A percentile compares a stretch with the other conserved stretches of the same genome.
Evolutionary conservation across 2,797 vertebrate species (phyloP).

Genomic region (Chanos chanos): DNA sequence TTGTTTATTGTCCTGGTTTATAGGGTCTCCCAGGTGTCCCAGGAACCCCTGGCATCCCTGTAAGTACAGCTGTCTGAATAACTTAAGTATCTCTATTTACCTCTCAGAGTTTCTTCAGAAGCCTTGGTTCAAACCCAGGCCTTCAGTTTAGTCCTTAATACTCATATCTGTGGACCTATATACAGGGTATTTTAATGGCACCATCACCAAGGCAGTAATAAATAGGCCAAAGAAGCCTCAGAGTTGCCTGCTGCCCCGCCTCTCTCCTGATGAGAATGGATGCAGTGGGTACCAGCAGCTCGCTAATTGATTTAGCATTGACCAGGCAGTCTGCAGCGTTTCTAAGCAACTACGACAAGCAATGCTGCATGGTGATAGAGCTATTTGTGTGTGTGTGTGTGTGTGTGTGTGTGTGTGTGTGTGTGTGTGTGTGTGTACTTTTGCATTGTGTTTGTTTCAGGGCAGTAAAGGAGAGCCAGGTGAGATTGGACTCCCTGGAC

Average conservation of each 20-base stretch:
- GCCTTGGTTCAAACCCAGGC: too few relatives aligned
- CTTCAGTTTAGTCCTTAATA: background rate
- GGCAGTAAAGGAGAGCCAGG: slow-evolving; percentile 52
- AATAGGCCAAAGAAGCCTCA: slow-evolving; percentile 1
- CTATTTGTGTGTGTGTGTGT: slow-evolving; percentile 25
- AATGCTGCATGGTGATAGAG: slow-evolving; percentile 53
- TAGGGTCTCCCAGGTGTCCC: slow-evolving; percentile 74
- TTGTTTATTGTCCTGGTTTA: background rate
- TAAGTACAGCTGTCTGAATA: too few relatives aligned
- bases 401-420: slow-evolving; percentile 6
- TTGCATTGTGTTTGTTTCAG: slow-evolving; percentile 38
- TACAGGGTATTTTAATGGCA: slow-evolving; percentile 4
- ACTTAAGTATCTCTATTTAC: too few relatives aligned
- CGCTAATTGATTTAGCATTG: slow-evolving; percentile 55
- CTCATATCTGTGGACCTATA: background rate
- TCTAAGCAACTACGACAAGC: slow-evolving; percentile 56
- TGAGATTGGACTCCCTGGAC: slow-evolving; percentile 47
- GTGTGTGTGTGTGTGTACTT: slow-evolving; percentile 27
- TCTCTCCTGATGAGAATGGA: slow-evolving; percentile 3
- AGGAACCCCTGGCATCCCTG: slow-evolving; percentile 63
- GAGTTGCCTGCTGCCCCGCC: background rate
- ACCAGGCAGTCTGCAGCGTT: slow-evolving; percentile 42
- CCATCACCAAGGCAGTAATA: slow-evolving; percentile 13
- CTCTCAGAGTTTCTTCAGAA: too few relatives aligned
- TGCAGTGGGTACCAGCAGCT: slow-evolving; percentile 8